Conservation (phyloP, 2,888 invertebrate genomes). For the Heliconius aoede region DNA sequence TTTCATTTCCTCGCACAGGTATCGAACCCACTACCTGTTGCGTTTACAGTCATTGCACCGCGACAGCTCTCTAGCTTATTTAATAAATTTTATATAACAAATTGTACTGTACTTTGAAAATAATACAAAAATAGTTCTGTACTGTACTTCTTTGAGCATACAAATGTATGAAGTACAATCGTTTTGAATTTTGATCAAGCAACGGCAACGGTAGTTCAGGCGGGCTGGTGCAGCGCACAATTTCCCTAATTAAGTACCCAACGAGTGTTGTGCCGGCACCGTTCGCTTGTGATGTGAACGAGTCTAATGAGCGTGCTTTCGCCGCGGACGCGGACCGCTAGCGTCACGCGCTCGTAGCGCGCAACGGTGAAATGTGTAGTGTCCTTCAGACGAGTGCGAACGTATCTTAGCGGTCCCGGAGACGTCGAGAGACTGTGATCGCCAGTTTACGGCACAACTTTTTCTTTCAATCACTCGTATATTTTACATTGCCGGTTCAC, state of each 20-base stretch:
- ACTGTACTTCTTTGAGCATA: no score
- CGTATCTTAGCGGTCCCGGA: conserved; percentile 42
- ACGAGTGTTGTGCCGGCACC: conserved; percentile 56
- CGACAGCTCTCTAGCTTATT: no score
- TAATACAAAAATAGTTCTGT: no score
- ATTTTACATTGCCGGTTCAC: neutral
- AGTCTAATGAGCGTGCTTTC: conserved; percentile 59
- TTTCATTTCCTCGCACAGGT: no score
- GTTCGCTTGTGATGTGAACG: conserved; percentile 61
- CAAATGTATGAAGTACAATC: conserved; percentile 26
- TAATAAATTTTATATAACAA: no score
- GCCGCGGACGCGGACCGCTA: conserved; percentile 36
- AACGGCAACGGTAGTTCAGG: conserved; percentile 57
- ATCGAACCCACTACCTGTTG: no score
- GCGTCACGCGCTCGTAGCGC: conserved; percentile 45
- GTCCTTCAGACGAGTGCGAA: conserved; percentile 46
- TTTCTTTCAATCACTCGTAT: conserved; percentile 4
- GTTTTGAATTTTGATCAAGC: conserved; percentile 30
- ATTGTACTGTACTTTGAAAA: no score
- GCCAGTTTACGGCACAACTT: conserved; percentile 5
- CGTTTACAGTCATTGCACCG: no score
- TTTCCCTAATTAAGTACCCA: conserved; percentile 77
- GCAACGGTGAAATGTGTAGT: conserved; percentile 55
- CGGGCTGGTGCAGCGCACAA: conserved; percentile 68
- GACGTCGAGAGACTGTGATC: conserved; percentile 11